Evolutionary conservation across 2,113 vertebrate genomes (phyloP), one percentile per base, ranked within the genome.

Genomic region (Hypanus sabinus): DNA sequence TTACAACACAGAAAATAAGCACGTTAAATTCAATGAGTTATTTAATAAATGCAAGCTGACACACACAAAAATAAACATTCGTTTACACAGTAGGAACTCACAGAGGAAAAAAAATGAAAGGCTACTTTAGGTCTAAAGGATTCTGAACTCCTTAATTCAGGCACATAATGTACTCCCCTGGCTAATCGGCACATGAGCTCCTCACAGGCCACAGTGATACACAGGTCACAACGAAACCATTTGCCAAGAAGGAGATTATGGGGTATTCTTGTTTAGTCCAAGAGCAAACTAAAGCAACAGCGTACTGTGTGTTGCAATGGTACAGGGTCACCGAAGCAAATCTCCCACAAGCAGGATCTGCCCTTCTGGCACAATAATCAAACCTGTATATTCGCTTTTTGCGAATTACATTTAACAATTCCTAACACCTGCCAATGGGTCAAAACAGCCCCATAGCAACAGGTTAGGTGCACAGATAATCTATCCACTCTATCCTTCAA

Each of bases 1-100:
- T 96, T 98, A 97, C 98, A 98, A 96, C 96, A 96, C 94, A 97
- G 97, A 97, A 98, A 98, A 96, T 96, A 97, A 97, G 96, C 96
- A 95, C 97, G 96, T 94, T 95, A 96, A 97, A 96, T 96, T 97
- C 97, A 97, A 97, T 97, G 98, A 96, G 96, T 97, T 96, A 96
- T 96, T 97, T 97, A 30, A 98, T 98, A 97, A 95, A 97, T 96
- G 96, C 97, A 97, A 98, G 98, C 97, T 96, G 97, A 97, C 97
- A 98, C 96, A 97, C 96, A 96, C 96, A 97, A 97, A 96, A 97
- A 97, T 97, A 94, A 94, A 94, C 57, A 75, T 96, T 95, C 95
- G 95, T 96, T 96, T 96, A 97, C 97, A 97, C 96, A 97, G 94
- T 95, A 94, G 75, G 96, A 96, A 96, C 96, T 95, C 95, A 97